phyloP scores from a whole-genome alignment of 2,113 vertebrate species.

The Crotalus horridus region DNA sequence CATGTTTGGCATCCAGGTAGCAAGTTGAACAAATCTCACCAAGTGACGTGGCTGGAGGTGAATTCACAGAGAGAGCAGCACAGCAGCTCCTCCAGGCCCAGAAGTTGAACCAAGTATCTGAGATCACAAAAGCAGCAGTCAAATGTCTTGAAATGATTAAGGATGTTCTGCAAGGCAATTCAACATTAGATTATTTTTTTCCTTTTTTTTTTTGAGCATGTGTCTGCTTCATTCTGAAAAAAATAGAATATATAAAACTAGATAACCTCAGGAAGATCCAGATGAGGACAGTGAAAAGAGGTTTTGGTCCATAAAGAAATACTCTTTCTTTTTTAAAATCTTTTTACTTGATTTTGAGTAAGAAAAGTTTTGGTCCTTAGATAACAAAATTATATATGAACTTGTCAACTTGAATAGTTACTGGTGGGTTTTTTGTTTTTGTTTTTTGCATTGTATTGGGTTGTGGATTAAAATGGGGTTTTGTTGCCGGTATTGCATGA shows the following conservation, averaged over 20 bases:
- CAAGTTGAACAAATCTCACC: slow-evolving; percentile 40
- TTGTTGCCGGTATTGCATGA: slow-evolving; percentile 60
- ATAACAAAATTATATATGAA: slow-evolving; percentile 61
- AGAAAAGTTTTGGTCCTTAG: slow-evolving; percentile 70
- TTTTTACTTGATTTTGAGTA: slow-evolving; percentile 56
- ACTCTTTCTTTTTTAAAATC: slow-evolving; percentile 24
- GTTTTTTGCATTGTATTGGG: slow-evolving; percentile 59
- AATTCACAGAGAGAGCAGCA: slow-evolving; percentile 15
- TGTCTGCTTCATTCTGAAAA: slow-evolving; percentile 57
- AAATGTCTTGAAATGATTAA: slow-evolving; percentile 52
- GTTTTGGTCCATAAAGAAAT: slow-evolving; percentile 70
- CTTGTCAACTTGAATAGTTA: neutral
- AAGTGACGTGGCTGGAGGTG: slow-evolving; percentile 31
- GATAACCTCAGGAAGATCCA: slow-evolving; percentile 66
- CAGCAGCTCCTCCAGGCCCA: slow-evolving; percentile 44
- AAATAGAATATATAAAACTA: slow-evolving; percentile 67
- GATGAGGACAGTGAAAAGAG: slow-evolving; percentile 58
- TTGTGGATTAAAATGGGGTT: slow-evolving; percentile 48
- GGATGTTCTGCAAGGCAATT: slow-evolving; percentile 60
- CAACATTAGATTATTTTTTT: slow-evolving; percentile 21
- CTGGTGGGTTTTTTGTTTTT: neutral
- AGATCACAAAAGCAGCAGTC: slow-evolving; percentile 49
- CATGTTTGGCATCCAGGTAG: slow-evolving; percentile 52
- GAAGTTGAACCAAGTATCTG: slow-evolving; percentile 27
- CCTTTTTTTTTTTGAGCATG: slow-evolving; percentile 3